A percentile compares a stretch with the other conserved stretches of the same genome.
Evolutionary conservation across 2,888 invertebrate genomes (phyloP).

Genomic region (Tortrix viridana): DNA sequence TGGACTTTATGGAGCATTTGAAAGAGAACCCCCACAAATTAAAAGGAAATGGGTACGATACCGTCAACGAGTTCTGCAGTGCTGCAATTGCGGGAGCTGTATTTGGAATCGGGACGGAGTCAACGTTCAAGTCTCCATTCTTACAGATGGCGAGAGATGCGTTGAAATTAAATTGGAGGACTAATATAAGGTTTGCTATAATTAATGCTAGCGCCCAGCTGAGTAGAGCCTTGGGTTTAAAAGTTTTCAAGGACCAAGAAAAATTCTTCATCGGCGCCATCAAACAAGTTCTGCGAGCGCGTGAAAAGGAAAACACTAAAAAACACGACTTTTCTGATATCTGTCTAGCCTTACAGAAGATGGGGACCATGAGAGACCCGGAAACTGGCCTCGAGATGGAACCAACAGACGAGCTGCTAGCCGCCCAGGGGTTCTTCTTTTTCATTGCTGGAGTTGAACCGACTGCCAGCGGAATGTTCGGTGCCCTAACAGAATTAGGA

Average conservation of each 20-base stretch:
- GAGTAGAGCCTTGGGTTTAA: conserved; percentile 49
- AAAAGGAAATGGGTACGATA: conserved; percentile 48
- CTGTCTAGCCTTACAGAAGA: conserved; percentile 60
- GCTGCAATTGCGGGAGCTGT: conserved; percentile 63
- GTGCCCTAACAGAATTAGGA: conserved; percentile 60
- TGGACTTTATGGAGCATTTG: conserved; percentile 58
- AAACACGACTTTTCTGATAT: conserved; percentile 66
- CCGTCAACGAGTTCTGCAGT: conserved; percentile 52
- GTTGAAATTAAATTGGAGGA: conserved; percentile 42
- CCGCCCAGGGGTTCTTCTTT: conserved; percentile 69
- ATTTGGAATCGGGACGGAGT: conserved; percentile 65
- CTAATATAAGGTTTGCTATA: conserved; percentile 51
- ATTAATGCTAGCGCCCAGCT: conserved; percentile 42
- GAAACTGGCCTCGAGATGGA: conserved; percentile 56
- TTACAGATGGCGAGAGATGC: conserved; percentile 49
- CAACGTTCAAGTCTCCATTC: conserved; percentile 64
- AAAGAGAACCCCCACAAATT: conserved; percentile 50
- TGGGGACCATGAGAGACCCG: conserved; percentile 54
- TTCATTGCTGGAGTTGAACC: conserved; percentile 71
- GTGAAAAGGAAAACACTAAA: conserved; percentile 53
- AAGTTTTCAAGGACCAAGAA: conserved; percentile 56
- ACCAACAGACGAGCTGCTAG: conserved; percentile 62
- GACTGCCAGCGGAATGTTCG: conserved; percentile 59
- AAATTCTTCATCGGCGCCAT: conserved; percentile 62
- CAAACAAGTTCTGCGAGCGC: conserved; percentile 56